These are phyloP conservation scores for Sus scrofa DNA, from an alignment of 2,113 vertebrate species.

Conservation along the genomic window DNA sequence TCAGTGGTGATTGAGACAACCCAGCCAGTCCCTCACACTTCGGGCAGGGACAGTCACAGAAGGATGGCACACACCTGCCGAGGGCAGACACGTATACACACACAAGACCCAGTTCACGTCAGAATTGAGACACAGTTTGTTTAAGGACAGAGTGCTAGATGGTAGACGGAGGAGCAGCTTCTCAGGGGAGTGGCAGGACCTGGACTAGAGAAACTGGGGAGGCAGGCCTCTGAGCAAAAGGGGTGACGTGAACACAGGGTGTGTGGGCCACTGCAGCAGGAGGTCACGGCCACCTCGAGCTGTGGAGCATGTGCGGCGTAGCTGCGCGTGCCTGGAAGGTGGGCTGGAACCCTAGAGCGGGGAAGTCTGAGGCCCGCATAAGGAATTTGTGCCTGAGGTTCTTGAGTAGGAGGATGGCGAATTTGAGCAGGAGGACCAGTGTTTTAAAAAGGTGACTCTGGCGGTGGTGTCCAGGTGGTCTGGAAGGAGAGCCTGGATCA, in stretches of 20 bases:
- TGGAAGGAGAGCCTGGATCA: background rate
- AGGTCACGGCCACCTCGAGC: background rate
- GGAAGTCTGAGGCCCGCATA: too few species aligned
- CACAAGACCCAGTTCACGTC: background rate
- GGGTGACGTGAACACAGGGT: too few species aligned
- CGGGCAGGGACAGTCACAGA: background rate
- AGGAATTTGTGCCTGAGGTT: background rate
- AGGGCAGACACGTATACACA: background rate
- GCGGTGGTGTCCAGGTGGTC: fast-evolving
- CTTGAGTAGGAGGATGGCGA: fast-evolving
- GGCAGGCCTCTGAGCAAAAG: fast-evolving
- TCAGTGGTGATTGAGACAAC: fast-evolving
- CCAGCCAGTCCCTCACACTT: fast-evolving
- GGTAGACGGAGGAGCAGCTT: too few species aligned
- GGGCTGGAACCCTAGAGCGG: fast-evolving
- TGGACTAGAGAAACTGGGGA: fast-evolving
- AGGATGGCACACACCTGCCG: background rate
- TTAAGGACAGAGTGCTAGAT: background rate
- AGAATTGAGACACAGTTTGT: background rate
- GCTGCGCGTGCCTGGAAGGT: fast-evolving
- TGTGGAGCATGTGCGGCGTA: background rate
- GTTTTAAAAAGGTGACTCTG: background rate
- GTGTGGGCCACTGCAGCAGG: background rate
- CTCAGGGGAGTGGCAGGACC: background rate
- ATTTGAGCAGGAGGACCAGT: too few species aligned